phyloP scores from a whole-genome alignment of 2,113 vertebrate species.

The Xenotilapia leptura region DNA sequence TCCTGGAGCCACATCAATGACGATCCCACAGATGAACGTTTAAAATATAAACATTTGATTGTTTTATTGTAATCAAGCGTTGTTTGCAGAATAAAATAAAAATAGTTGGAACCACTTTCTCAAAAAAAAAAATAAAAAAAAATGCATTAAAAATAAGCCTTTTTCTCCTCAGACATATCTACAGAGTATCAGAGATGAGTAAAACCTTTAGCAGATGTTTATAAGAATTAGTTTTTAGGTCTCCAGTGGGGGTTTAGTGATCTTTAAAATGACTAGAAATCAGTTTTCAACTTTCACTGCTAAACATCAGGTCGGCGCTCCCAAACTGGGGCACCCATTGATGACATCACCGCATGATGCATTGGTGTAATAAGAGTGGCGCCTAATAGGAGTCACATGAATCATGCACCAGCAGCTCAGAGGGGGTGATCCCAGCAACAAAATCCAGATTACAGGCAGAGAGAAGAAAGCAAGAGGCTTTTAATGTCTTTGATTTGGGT shows the following conservation, averaged over 20 bases:
- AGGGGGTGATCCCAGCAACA: not conserved
- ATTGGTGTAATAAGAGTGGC: not conserved
- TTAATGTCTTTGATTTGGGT: not conserved
- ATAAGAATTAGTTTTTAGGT: not conserved
- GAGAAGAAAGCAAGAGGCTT: not conserved
- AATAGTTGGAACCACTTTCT: not conserved
- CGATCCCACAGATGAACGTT: not conserved
- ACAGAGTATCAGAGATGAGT: not conserved
- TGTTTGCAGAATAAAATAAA: not conserved
- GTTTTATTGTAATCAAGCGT: not conserved
- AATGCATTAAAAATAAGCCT: rapidly evolving
- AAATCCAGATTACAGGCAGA: constrained; percentile 22
- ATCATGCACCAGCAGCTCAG: constrained; percentile 5
- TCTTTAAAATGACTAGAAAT: not conserved
- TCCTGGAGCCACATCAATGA: not conserved
- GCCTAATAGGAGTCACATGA: constrained; percentile 32
- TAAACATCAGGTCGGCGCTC: not conserved
- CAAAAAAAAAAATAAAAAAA: not conserved
- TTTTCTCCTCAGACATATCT: not conserved
- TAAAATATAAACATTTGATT: not conserved
- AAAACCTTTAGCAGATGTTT: not conserved
- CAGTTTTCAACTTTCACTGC: not conserved
- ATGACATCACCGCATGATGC: constrained; percentile 29
- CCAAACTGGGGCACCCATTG: not conserved
- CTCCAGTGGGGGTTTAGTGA: not conserved